These are phyloP conservation scores for Lithophane ornitopus DNA, from an alignment of 2,888 invertebrate genomes.

Conservation along the genomic window DNA sequence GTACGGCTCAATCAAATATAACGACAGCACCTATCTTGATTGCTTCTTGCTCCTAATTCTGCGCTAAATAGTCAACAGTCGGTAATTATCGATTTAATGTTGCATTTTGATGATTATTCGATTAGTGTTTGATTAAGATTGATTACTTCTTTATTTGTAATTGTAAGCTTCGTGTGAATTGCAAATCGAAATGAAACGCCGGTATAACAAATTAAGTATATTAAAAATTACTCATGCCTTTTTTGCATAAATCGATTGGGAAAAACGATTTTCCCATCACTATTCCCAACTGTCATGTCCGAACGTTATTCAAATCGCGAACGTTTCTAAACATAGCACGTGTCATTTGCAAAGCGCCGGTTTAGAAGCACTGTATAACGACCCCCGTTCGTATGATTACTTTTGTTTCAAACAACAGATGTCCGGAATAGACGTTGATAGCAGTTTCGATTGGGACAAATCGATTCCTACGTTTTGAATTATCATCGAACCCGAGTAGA, in stretches of 20 bases:
- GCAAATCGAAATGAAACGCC: not conserved
- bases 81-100: constrained; percentile 29
- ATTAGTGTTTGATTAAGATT: not conserved
- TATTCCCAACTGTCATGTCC: constrained; percentile 59
- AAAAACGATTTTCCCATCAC: constrained; percentile 50
- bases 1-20: constrained; percentile 64
- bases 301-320: constrained; percentile 68
- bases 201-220: not conserved
- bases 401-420: constrained; percentile 80
- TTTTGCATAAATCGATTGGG: constrained; percentile 45
- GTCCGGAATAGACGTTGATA: constrained; percentile 71
- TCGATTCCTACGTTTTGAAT: constrained; percentile 56
- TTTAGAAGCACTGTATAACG: constrained; percentile 70
- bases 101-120: constrained; percentile 28
- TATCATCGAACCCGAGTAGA: constrained; percentile 48
- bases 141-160: not conserved
- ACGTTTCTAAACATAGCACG: constrained; percentile 67
- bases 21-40: constrained; percentile 60
- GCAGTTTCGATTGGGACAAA: constrained; percentile 61
- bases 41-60: constrained; percentile 47
- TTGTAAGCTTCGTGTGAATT: not conserved
- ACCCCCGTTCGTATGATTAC: constrained; percentile 73
- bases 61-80: constrained; percentile 29
- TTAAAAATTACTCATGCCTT: constrained; percentile 14
- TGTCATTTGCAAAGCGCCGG: constrained; percentile 70